phyloP scores from a whole-genome alignment of 37 sponge, comb jelly and placozoan species.

The Eunapius fragilis region DNA sequence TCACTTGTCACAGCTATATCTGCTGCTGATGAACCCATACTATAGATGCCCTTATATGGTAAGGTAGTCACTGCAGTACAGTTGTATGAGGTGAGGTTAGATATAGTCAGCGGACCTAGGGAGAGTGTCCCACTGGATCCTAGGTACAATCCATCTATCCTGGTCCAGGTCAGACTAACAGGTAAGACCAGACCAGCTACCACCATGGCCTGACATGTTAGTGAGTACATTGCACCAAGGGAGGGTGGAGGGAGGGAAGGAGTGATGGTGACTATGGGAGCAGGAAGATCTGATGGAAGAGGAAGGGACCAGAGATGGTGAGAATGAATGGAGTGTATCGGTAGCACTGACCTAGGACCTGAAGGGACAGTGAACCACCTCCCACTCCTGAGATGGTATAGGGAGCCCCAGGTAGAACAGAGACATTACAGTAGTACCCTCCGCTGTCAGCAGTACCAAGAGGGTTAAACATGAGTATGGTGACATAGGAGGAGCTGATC shows the following conservation, averaged over 20 bases:
- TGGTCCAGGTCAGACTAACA: neutral
- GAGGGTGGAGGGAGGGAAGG: neutral
- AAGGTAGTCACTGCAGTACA: neutral
- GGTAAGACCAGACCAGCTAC: neutral
- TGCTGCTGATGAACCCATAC: neutral
- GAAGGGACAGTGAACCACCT: neutral
- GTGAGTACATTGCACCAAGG: neutral
- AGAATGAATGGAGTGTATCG: neutral
- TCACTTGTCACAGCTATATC: neutral
- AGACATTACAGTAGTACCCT: constrained; percentile 36
- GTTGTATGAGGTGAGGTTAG: neutral
- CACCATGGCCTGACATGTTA: neutral
- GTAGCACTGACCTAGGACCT: neutral
- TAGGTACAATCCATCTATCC: neutral
- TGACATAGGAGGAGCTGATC: neutral
- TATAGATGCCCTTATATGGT: neutral
- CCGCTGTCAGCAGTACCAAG: constrained; percentile 28
- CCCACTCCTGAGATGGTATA: neutral
- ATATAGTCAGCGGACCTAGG: neutral
- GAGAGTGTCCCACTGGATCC: neutral
- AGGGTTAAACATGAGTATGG: neutral
- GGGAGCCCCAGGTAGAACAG: neutral
- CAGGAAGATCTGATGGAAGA: neutral
- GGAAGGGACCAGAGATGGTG: neutral
- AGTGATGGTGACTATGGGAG: neutral